Evolutionary conservation across 2,888 invertebrate species (phyloP), one percentile per base, ranked within the genome.

Genomic region (Apodemia duryi): DNA sequence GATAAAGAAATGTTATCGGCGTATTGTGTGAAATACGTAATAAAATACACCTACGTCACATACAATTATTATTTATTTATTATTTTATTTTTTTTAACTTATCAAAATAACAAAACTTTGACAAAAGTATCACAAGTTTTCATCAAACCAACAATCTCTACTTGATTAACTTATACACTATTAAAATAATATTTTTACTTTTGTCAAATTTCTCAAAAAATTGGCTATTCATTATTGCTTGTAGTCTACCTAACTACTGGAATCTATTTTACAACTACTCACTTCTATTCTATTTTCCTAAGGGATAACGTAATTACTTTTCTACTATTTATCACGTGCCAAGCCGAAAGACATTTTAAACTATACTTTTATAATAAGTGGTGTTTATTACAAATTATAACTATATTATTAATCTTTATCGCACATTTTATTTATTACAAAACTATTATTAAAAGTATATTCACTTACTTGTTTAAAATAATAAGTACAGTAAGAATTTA

Each of bases 191-290:
- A 35, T 62, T 61, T 51, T 66, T 72, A 69, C 66, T 69, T 72
- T 71, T 71, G 68, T 71, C 84, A 85, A 85, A 81, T 72, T 82
- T 81, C 81, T 72, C 82, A 57, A 81, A 84, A 78, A 82, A 81
- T 83, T 76, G 74, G 81, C 82, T 85, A 86, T 82, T 69, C 65
- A 71, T 87, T 89, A 90, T 90, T 90, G 90, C 90, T 90, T 83
- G 74, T 82, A 79, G 80, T 79, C 84, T 87, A 86, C 75, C 84
- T 88, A 85, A 74, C 85, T 89, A 89, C 75, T 75, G 46, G 61
- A 62, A 62, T 49, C 62, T 65, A 61, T 64, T 38, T 61, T 57
- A 29, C 29, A 41, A 65, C 21, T 61, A 32, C 64, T 65, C 61
- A 32, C 35, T 65, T 49, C 61, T 46, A 46, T 61, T 64, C 46